phyloP scores from a whole-genome alignment of 2,888 invertebrate genomes.

The Belgica antarctica region DNA sequence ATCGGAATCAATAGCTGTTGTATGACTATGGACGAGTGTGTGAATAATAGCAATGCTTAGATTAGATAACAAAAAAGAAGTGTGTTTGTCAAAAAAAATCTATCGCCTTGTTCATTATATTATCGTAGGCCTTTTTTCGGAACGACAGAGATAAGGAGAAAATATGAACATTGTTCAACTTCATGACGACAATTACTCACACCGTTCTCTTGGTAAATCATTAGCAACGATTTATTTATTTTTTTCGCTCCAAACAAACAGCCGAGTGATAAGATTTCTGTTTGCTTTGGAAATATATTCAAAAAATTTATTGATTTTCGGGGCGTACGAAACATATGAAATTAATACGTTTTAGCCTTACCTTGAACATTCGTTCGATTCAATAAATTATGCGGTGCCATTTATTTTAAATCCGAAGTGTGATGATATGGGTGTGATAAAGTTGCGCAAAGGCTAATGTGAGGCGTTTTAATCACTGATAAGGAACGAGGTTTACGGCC shows the following conservation, averaged over 20 bases:
- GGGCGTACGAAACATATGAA: not conserved
- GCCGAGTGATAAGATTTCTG: slow-evolving; percentile 12
- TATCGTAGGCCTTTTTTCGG: not conserved
- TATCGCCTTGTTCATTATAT: slow-evolving; percentile 15
- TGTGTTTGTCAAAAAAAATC: not conserved
- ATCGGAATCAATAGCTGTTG: not conserved
- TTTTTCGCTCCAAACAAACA: not conserved
- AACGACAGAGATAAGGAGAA: not conserved
- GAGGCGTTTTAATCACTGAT: slow-evolving; percentile 17
- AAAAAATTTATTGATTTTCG: slow-evolving; percentile 25
- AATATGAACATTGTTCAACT: not conserved
- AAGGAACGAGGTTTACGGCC: not conserved
- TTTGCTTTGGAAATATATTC: slow-evolving; percentile 9
- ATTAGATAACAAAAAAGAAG: slow-evolving; percentile 1
- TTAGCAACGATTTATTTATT: not conserved
- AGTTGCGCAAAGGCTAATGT: slow-evolving; percentile 3
- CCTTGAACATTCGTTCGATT: slow-evolving; percentile 13
- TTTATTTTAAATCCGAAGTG: not conserved
- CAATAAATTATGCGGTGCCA: slow-evolving; percentile 26
- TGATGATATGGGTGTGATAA: slow-evolving; percentile 20
- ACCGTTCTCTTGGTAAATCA: not conserved
- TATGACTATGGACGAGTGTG: not conserved
- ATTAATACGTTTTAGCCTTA: not conserved
- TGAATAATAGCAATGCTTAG: not conserved
- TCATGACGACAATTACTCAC: slow-evolving; percentile 14